Percentiles rank a stretch among this genome's conserved stretches.
phyloP scores from a whole-genome alignment of 2,888 invertebrate species.

The Epicampocera succincta region DNA sequence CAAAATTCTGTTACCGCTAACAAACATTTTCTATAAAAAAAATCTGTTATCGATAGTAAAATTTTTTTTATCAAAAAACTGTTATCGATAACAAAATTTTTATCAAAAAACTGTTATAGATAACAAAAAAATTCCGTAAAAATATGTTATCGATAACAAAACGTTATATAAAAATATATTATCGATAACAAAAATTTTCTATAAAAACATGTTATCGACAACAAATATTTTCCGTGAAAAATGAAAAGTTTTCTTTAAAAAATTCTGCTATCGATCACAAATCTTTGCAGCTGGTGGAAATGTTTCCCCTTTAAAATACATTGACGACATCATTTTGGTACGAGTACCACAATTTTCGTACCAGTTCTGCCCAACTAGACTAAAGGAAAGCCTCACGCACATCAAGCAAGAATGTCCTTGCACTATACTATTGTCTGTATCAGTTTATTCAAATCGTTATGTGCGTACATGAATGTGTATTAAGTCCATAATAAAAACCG shows the following conservation, averaged over 20 bases:
- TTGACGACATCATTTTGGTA: too few species aligned
- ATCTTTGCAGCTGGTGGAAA: too few species aligned
- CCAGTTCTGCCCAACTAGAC: not conserved
- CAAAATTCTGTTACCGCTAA: not conserved
- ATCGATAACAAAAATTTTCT: not conserved
- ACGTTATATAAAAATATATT: not conserved
- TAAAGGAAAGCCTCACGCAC: slow-evolving; percentile 9
- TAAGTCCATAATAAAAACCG: slow-evolving; percentile 58
- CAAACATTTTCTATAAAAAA: not conserved
- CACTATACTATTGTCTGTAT: not conserved
- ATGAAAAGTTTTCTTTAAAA: too few species aligned
- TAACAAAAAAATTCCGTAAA: not conserved
- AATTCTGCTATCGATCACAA: too few species aligned
- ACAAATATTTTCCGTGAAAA: too few species aligned
- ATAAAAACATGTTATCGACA: too few species aligned
- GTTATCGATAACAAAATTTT: too few species aligned
- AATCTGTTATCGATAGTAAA: not conserved
- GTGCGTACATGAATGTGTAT: slow-evolving; percentile 16
- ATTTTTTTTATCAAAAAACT: too few species aligned
- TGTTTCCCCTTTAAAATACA: too few species aligned
- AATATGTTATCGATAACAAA: not conserved
- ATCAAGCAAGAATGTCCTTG: slow-evolving; percentile 11
- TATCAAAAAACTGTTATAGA: too few species aligned
- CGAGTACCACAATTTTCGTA: not conserved
- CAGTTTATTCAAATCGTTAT: not conserved